Evolutionary conservation across 2,888 invertebrate genomes (phyloP), one percentile per base, ranked within the genome.

Genomic region (Ditula angustiorana): DNA sequence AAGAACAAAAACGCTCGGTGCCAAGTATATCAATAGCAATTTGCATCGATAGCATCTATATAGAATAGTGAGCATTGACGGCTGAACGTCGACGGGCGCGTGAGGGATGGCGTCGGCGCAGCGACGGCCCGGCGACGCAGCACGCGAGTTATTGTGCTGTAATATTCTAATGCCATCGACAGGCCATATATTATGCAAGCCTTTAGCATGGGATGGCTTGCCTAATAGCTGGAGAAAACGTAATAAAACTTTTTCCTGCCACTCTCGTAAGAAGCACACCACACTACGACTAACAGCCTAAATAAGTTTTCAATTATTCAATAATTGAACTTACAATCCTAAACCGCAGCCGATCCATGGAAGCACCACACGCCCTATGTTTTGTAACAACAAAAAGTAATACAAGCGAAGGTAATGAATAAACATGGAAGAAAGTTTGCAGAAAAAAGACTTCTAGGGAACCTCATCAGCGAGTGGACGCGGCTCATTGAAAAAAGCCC

Each of bases 321-420:
- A 46, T 3, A 46, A 46, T n/a, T 46, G 23, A 46, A 46, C 46
- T 46, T 46, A 5, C 1, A 46, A 24, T 16, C n/a, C 16, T n/a
- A 10, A 44, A 13, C 3, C 4, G 41, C 41, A 26, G 8, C 11
- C 24, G 19, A 26, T 41, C 49, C 56, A 56, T 41, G 23, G 44
- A 44, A 63, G 41, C 63, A 63, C 41, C 13, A 57, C 50, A 57
- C 63, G 21, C 13, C 57, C 44, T 28, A 19, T 57, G 63, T 57
- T 57, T 57, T 50, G 41, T 30, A 10, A 10, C 11, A 13, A 33
- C 21, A 58, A 61, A 61, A 61, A 61, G 35, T 24, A 10, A 53
- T 44, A 52, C 52, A 61, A 63, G 81, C 81, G 68, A 68, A 46
- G 66, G 49, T 59, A 33, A 63, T 63, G 57, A 57, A 63, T 63